Evolutionary conservation across 2,797 vertebrate genomes (phyloP), one percentile per base, ranked within the genome.

Genomic region (Antrozous pallidus): DNA sequence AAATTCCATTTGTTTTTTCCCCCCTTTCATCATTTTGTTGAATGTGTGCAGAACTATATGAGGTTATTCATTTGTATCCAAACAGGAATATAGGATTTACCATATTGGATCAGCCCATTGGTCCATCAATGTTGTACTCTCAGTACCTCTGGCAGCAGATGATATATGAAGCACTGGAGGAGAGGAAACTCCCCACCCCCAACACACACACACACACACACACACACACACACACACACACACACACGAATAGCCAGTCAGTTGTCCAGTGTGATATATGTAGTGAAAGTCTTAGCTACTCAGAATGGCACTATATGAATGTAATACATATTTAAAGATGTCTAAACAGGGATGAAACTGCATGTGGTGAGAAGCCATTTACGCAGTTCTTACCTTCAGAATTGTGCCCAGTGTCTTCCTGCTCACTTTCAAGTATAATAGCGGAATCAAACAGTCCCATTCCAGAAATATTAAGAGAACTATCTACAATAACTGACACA

Each of bases 51-150:
- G 86, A 95, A 80, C 79, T 93, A 28, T 94, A 89, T 84, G 93
- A 97, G 90, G 93, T 97, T 96, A 97, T 96, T 97, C 96, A 96
- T 95, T 96, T 97, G 93, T 79, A 95, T 96, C 78, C 94, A 96
- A 97, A 94, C 79, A 81, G 92, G 92, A 97, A 94, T 96, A 96
- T 92, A 92, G 75, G 94, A 96, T 97, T 97, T 97, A 86, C 97
- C 95, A 88, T 96, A 92, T 93, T 95, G 92, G 96, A 97, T 96
- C 95, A 97, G 96, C 65, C 93, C 94, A 95, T 93, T 96, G 93
- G 96, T 92, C 90, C 92, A 93, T 95, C 97, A 97, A 87, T 90
- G 90, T 91, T 97, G 94, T 95, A 94, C 67, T 91, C n/a, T 90
- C 58, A 90, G 40, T 96, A 95, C 95, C 97, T 95, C 94, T 16